Evolutionary conservation across 2,888 invertebrate species (phyloP), one percentile per base, ranked within the genome.

Genomic region (Aphidius colemani): DNA sequence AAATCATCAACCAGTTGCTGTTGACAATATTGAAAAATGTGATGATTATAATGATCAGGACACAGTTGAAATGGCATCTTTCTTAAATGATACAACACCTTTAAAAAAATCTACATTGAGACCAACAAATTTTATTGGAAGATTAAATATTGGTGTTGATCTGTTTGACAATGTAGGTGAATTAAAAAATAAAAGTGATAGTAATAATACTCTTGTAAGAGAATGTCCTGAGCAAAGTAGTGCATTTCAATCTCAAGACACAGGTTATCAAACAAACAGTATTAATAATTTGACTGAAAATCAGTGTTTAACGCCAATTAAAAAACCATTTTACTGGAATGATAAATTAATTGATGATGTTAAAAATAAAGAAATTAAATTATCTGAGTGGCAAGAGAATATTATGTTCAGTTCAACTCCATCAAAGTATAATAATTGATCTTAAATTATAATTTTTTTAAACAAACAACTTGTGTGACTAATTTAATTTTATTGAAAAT

Each of bases 181-280:
- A 56, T 74, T 64, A 69, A 72, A 63, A 50, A 68, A 67, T 7
- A 67, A 69, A 11, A 73, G 72, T 46, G 48, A 49, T 10, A 72
- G 73, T 46, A 75, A 72, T 39, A 75, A 73, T 3, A 72, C 73
- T 7, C 63, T 71, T 8, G 67, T 74, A 8, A 75, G 74, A n/a
- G 66, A 66, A 10, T 55, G 46, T 39, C 75, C 71, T 1, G 70
- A 67, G 6, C 77, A 75, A 11, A 76, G 73, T 64, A 76, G 74
- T 63, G 69, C 66, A 18, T 75, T 70, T 7, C 74, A 72, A 61
- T 64, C 70, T 46, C 81, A 81, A 64, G 81, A 81, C 53, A 79
- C 80, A 13, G 81, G 81, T 10, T 81, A 81, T 70, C 80, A 81
- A 59, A 81, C 81, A 43, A 72, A 71, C 45, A 80, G 77, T 65